Evolutionary conservation across 1,140 invertebrate species (phyloP), one percentile per base, ranked within the genome.

Genomic region (Idris sp.): DNA sequence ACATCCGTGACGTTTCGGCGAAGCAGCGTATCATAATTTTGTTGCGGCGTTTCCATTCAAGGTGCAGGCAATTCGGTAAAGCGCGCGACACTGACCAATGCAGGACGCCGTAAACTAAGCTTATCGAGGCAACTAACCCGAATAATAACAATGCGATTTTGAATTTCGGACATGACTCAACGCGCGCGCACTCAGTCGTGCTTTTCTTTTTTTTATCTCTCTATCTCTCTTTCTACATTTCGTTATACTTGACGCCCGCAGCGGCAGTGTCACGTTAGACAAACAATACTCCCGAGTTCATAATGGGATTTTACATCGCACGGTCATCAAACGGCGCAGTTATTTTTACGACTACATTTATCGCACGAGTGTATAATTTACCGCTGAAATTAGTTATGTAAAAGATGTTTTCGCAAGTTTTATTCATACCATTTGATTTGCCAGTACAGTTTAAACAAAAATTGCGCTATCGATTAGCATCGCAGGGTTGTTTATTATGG

Each of bases 271-370:
- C 69, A 79, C 77, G 74, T 82, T 81, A 74, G 79, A 79, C 69
- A 48, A 77, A 81, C 73, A 64, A 79, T 79, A 80, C 74, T 72
- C 69, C 62, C 35, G 69, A 82, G 81, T 78, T 75, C 78, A 84
- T 82, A 84, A 84, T 83, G 78, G 82, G 48, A 74, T 35, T 65
- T 54, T 68, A 46, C 51, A 30, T 28, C 35, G 33, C 48, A 26
- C 51, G 67, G 43, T 58, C 82, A 80, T 53, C 74, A 74, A 51
- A 80, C 51, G 56, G 61, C 71, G 76, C 82, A 78, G 78, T 85
- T 83, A 83, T 80, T 85, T 82, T 84, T 82, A 81, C 75, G 81
- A 77, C n/a, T 19, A 15, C 51, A 35, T 41, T 54, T 22, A 33
- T 19, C 41, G 38, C 31, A 30, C 58, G 40, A 58, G n/a, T 72